Percentiles rank a stretch among this genome's conserved stretches.
These are phyloP conservation scores for Urosaurus nigricauda DNA, from an alignment of 2,797 vertebrate species.

Conservation along the genomic window DNA sequence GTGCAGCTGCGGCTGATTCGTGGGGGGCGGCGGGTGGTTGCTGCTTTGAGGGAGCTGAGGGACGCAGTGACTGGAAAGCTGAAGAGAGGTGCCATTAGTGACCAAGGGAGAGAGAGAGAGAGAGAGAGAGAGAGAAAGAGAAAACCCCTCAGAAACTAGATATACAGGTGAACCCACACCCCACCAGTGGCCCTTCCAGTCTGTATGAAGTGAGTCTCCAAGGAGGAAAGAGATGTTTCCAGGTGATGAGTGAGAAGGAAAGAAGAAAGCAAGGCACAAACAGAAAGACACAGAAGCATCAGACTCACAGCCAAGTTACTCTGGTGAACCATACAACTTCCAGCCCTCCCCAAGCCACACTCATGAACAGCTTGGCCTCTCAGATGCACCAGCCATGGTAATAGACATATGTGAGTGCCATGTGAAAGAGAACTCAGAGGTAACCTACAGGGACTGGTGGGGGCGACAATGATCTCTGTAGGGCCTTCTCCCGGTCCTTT, in stretches of 20 bases:
- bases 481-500: constrained; percentile 79
- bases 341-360: background rate
- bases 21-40: constrained; percentile 68
- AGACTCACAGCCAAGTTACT: background rate
- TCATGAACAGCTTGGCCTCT: no score
- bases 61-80: constrained; percentile 76
- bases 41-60: constrained; percentile 71
- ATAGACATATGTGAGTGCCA: accelerated
- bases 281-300: background rate
- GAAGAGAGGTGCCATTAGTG: constrained; percentile 76
- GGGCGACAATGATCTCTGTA: constrained; percentile 85
- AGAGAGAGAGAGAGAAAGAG: background rate
- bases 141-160: background rate
- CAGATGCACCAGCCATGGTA: accelerated
- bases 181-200: no score
- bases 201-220: background rate
- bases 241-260: background rate
- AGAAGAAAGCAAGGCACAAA: background rate
- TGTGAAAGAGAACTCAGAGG: background rate
- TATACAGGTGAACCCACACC: background rate
- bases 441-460: constrained; percentile 85
- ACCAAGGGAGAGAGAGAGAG: constrained; percentile 28
- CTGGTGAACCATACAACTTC: no score
- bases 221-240: background rate
- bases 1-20: constrained; percentile 74